These are phyloP conservation scores for Apamea anceps DNA, from an alignment of 2,888 invertebrate species.

Conservation along the genomic window DNA sequence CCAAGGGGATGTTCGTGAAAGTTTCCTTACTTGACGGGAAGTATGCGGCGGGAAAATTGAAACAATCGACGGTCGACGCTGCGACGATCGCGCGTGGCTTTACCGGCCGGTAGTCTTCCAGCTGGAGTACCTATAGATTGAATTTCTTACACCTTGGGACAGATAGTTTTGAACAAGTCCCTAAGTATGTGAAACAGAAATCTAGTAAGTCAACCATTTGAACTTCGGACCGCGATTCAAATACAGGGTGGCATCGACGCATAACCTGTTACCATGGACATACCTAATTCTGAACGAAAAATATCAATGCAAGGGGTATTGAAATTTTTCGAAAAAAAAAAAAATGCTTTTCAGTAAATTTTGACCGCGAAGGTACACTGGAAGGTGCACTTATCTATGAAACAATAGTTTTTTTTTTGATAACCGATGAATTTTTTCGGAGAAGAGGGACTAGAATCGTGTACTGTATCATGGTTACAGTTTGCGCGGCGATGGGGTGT, in stretches of 20 bases:
- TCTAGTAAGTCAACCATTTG: not conserved
- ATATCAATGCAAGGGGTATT: too few relatives aligned
- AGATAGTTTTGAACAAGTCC: conserved; percentile 22
- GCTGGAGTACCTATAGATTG: conserved; percentile 50
- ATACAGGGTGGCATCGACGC: not conserved
- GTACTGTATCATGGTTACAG: not conserved
- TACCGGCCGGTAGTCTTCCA: conserved; percentile 58
- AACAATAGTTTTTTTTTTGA: not conserved
- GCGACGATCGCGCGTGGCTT: conserved; percentile 53
- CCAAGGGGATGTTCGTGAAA: conserved; percentile 65
- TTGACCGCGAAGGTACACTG: not conserved
- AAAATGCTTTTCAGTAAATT: not conserved
- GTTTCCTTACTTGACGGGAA: conserved; percentile 73
- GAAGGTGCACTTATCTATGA: not conserved
- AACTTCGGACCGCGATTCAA: not conserved
- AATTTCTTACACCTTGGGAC: conserved; percentile 47
- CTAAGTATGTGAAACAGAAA: conserved; percentile 1
- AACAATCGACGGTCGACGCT: conserved; percentile 72
- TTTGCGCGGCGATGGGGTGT: not conserved
- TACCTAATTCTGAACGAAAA: not conserved
- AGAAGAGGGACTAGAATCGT: too few relatives aligned
- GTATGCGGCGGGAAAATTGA: conserved; percentile 77
- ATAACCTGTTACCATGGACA: not conserved
- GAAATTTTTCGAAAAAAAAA: too few relatives aligned
- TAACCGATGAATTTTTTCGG: too few relatives aligned